A percentile compares a stretch with the other conserved stretches of the same genome.
Evolutionary conservation across 1,140 invertebrate genomes (phyloP).

Genomic region (Ceratosolen solmsi): DNA sequence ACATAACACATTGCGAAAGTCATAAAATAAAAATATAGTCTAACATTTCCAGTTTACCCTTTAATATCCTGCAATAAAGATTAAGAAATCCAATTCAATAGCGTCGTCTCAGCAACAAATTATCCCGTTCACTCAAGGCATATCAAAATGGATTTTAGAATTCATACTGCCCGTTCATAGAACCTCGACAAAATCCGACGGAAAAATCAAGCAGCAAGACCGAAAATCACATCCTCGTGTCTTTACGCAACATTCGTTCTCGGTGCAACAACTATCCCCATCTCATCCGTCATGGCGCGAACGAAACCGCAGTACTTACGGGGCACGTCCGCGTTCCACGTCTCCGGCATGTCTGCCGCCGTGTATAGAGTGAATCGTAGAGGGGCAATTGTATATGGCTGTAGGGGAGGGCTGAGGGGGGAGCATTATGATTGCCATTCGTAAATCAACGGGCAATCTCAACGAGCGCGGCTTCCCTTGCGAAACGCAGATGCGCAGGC

Average conservation of each 20-base stretch:
- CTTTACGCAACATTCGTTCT: slow-evolving; percentile 15
- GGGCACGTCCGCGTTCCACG: slow-evolving; percentile 21
- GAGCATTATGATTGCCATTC: slow-evolving; percentile 39
- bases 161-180: too few relatives aligned
- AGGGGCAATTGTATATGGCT: background rate
- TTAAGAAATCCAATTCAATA: background rate
- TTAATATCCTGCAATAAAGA: too few relatives aligned
- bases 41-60: background rate
- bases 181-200: background rate
- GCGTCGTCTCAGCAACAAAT: too few relatives aligned
- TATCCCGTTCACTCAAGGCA: background rate
- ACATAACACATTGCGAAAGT: too few relatives aligned
- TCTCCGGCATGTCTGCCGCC: slow-evolving; percentile 18
- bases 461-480: slow-evolving; percentile 31
- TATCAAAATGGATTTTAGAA: background rate
- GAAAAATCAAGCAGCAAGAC: background rate
- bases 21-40: background rate
- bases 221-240: slow-evolving; percentile 7
- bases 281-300: slow-evolving; percentile 6
- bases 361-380: background rate
- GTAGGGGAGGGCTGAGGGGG: background rate
- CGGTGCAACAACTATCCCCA: background rate
- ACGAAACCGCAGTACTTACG: slow-evolving; percentile 2
- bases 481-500: slow-evolving; percentile 25
- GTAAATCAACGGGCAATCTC: slow-evolving; percentile 36